phyloP scores from a whole-genome alignment of 1,140 invertebrate species.

The Euschistus heros region DNA sequence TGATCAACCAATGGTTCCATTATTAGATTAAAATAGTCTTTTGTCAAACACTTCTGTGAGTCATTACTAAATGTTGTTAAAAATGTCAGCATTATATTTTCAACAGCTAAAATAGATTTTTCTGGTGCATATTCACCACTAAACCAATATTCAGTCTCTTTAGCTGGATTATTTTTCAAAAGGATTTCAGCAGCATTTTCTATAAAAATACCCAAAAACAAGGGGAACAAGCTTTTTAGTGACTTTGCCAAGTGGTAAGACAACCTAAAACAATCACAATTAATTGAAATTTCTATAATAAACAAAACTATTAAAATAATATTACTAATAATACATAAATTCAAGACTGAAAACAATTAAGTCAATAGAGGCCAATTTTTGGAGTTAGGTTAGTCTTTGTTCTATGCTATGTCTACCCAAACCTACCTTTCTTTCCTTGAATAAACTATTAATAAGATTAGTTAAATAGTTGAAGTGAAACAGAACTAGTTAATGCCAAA shows the following conservation, averaged over 20 bases:
- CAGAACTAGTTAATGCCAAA: too few relatives aligned
- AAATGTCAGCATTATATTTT: slow-evolving; percentile 43
- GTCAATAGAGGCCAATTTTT: too few relatives aligned
- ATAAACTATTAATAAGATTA: too few relatives aligned
- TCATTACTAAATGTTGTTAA: slow-evolving; percentile 71
- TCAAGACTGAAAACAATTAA: too few relatives aligned
- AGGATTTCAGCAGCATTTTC: slow-evolving; percentile 64
- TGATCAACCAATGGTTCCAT: slow-evolving; percentile 82
- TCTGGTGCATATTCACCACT: slow-evolving; percentile 21
- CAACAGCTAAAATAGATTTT: slow-evolving; percentile 9
- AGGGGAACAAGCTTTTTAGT: slow-evolving; percentile 75
- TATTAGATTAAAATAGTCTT: slow-evolving; percentile 65
- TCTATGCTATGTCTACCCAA: too few relatives aligned
- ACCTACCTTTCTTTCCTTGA: too few relatives aligned
- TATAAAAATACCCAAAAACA: slow-evolving; percentile 78
- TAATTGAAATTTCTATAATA: too few relatives aligned
- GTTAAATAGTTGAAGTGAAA: too few relatives aligned
- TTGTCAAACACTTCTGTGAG: slow-evolving; percentile 61
- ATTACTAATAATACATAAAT: too few relatives aligned
- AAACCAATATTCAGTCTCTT: slow-evolving; percentile 21
- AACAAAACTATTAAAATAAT: too few relatives aligned
- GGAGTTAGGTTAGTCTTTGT: too few relatives aligned
- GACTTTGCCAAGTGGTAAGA: slow-evolving; percentile 65
- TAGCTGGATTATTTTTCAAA: slow-evolving; percentile 35
- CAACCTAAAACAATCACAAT: slow-evolving; percentile 42